These are phyloP conservation scores for Montipora cactus DNA, from an alignment of 64 coral and sea anemone genomes.

Conservation along the genomic window DNA sequence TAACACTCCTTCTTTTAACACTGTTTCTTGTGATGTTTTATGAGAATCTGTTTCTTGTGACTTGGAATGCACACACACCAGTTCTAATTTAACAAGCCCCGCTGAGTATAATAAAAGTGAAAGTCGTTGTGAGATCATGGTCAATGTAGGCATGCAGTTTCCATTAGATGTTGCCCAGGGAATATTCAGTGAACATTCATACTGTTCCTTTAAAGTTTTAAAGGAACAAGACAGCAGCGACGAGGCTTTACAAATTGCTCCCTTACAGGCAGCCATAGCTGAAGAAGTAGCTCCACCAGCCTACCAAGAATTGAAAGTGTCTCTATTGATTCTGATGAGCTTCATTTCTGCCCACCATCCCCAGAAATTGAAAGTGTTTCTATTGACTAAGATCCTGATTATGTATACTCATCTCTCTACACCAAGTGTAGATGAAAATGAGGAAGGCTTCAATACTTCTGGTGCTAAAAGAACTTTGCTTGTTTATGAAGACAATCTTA, in stretches of 20 bases:
- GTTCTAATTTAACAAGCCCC: too few relatives aligned
- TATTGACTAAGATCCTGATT: not conserved
- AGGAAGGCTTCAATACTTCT: not conserved
- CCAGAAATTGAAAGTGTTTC: not conserved
- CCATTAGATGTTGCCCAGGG: not conserved
- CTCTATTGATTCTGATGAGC: not conserved
- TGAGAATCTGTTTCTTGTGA: too few relatives aligned
- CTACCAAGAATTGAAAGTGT: too few relatives aligned
- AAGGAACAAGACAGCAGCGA: not conserved
- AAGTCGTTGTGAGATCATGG: too few relatives aligned
- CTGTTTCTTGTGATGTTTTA: too few relatives aligned
- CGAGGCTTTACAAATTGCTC: too few relatives aligned
- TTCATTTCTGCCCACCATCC: not conserved
- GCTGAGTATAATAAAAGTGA: too few relatives aligned
- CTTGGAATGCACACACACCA: too few relatives aligned
- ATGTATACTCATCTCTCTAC: not conserved
- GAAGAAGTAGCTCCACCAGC: not conserved
- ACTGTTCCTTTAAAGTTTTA: not conserved
- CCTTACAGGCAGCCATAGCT: not conserved
- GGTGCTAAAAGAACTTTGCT: not conserved
- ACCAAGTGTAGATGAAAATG: not conserved
- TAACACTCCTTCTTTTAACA: too few relatives aligned
- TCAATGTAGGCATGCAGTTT: not conserved
- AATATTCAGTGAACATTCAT: not conserved
- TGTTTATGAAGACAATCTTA: conserved; percentile 41